Percentiles rank a stretch among this genome's conserved stretches.
Conservation (phyloP, 92 coral and sea anemone genomes). For the Heliopora coerulea region DNA sequence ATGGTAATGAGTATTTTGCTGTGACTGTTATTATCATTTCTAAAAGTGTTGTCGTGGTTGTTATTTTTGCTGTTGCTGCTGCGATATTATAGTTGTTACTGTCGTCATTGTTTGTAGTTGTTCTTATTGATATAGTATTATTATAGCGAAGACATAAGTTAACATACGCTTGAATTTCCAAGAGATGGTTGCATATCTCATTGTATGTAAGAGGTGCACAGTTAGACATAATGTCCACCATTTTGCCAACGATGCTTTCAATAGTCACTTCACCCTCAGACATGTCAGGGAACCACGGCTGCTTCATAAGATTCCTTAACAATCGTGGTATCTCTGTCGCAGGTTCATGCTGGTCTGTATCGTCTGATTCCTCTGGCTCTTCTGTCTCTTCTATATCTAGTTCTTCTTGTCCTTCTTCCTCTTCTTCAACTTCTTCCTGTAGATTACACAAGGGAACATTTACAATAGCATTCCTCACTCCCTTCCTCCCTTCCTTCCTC, state of each 20-base stretch:
- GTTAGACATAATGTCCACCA: constrained; percentile 7
- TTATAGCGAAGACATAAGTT: neutral
- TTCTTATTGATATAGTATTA: neutral
- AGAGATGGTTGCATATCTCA: constrained; percentile 12
- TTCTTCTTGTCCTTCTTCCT: neutral
- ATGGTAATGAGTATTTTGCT: too few relatives aligned
- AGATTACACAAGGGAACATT: too few relatives aligned
- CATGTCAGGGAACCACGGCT: constrained; percentile 19
- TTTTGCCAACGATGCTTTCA: constrained; percentile 6
- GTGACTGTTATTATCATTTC: too few relatives aligned
- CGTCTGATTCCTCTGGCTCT: neutral
- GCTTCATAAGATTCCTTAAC: neutral
- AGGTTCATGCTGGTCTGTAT: neutral
- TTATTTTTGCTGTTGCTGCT: too few relatives aligned
- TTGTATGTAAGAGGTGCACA: constrained; percentile 28
- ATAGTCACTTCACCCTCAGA: neutral
- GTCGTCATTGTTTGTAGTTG: neutral
- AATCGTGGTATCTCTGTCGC: neutral
- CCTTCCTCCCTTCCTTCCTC: constrained; percentile 7
- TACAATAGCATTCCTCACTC: neutral
- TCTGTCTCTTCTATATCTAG: neutral
- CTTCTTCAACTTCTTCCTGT: neutral
- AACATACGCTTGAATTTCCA: constrained; percentile 17
- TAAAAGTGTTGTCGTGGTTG: too few relatives aligned
- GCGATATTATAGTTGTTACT: too few relatives aligned